Conservation (phyloP, 2,113 vertebrate genomes). For the Aythya baeri region DNA sequence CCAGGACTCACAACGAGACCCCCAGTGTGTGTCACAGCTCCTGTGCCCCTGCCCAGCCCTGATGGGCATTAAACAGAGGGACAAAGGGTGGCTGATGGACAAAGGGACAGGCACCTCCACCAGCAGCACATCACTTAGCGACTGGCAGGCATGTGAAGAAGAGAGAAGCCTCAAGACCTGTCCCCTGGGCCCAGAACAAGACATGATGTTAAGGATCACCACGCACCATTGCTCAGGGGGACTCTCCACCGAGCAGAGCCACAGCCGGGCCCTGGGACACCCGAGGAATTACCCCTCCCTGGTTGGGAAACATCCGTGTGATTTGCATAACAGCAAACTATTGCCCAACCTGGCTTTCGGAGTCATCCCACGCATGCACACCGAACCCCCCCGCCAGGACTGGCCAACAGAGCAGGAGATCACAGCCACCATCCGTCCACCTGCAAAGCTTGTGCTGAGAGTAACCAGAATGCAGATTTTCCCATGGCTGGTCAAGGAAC, state of each 20-base stretch:
- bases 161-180: neutral
- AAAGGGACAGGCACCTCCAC: neutral
- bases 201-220: neutral
- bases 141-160: neutral
- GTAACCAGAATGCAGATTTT: neutral
- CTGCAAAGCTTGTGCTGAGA: neutral
- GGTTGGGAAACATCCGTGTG: neutral
- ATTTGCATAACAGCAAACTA: constrained; percentile 8
- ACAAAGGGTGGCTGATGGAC: neutral
- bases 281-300: neutral
- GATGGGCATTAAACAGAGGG: accelerated
- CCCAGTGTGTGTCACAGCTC: neutral
- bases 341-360: constrained; percentile 37
- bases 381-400: neutral
- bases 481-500: neutral
- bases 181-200: neutral
- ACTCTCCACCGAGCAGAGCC: neutral
- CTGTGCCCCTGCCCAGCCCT: neutral
- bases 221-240: neutral
- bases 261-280: neutral
- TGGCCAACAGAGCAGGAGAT: neutral
- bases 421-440: neutral
- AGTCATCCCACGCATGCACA: neutral
- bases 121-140: neutral
- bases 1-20: neutral